phyloP scores from a whole-genome alignment of 2,888 invertebrate species.

The Blera fallax region DNA sequence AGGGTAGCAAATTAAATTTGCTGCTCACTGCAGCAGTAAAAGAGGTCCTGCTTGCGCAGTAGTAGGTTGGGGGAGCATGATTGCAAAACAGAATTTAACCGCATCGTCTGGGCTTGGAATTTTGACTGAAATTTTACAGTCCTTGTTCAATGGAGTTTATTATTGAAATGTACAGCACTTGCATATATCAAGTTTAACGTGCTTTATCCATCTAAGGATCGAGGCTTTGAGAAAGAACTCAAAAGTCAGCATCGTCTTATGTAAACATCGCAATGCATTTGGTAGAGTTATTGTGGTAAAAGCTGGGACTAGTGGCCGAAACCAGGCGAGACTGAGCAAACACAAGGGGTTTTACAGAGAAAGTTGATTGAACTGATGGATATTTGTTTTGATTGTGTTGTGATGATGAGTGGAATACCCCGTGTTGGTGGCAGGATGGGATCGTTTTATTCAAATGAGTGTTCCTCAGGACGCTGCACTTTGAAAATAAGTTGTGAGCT shows the following conservation, averaged over 20 bases:
- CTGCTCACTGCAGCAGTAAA: constrained; percentile 46
- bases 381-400: not conserved
- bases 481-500: too few relatives aligned
- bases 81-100: constrained; percentile 64
- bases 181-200: not conserved
- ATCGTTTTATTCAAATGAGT: too few relatives aligned
- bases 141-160: not conserved
- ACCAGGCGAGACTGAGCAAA: not conserved
- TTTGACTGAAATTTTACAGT: constrained; percentile 36
- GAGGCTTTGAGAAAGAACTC: not conserved
- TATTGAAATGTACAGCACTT: not conserved
- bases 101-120: constrained; percentile 51
- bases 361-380: not conserved
- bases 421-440: too few relatives aligned
- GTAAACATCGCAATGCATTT: not conserved
- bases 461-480: too few relatives aligned
- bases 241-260: not conserved
- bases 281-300: not conserved
- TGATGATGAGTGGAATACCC: not conserved
- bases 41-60: too few relatives aligned
- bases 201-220: not conserved
- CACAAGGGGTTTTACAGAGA: not conserved
- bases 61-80: constrained; percentile 13
- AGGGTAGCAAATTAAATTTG: constrained; percentile 64
- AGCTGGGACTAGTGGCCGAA: not conserved